A percentile compares a stretch with the other conserved stretches of the same genome.
Evolutionary conservation across 2,888 invertebrate genomes (phyloP).

Genomic region (Zele albiditarsus): DNA sequence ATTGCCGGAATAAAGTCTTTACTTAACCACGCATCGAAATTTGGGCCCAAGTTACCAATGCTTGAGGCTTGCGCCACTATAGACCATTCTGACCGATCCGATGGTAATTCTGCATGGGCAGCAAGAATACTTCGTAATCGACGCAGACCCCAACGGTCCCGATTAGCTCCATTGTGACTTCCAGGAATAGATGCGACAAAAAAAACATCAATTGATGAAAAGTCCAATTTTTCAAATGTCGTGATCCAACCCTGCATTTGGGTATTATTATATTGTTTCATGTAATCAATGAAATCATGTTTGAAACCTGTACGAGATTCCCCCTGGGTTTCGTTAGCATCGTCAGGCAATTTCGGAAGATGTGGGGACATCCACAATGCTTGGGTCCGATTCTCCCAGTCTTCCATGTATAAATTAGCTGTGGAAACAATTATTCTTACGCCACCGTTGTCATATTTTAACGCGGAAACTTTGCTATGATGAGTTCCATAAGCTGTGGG

Average conservation of each 20-base stretch:
- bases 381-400: slow-evolving; percentile 96
- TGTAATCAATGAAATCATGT: slow-evolving; percentile 82
- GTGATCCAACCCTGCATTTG: slow-evolving; percentile 83
- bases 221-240: slow-evolving; percentile 85
- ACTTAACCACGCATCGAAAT: slow-evolving; percentile 81
- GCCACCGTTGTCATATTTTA: slow-evolving; percentile 87
- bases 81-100: slow-evolving; percentile 77
- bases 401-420: slow-evolving; percentile 91
- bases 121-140: slow-evolving; percentile 74
- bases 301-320: slow-evolving; percentile 92
- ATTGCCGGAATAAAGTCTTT: slow-evolving; percentile 82
- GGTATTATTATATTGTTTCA: slow-evolving; percentile 82
- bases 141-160: slow-evolving; percentile 78
- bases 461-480: slow-evolving; percentile 85
- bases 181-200: slow-evolving; percentile 91
- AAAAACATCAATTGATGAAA: slow-evolving; percentile 87
- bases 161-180: slow-evolving; percentile 77
- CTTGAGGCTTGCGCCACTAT: slow-evolving; percentile 92
- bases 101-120: slow-evolving; percentile 77
- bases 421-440: slow-evolving; percentile 91
- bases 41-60: slow-evolving; percentile 88
- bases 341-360: slow-evolving; percentile 79
- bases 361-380: slow-evolving; percentile 93
- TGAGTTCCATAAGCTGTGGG: slow-evolving; percentile 62
- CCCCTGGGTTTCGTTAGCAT: slow-evolving; percentile 76